Evolutionary conservation across 2,113 vertebrate species (phyloP).

Genomic region (Hypanus sabinus): DNA sequence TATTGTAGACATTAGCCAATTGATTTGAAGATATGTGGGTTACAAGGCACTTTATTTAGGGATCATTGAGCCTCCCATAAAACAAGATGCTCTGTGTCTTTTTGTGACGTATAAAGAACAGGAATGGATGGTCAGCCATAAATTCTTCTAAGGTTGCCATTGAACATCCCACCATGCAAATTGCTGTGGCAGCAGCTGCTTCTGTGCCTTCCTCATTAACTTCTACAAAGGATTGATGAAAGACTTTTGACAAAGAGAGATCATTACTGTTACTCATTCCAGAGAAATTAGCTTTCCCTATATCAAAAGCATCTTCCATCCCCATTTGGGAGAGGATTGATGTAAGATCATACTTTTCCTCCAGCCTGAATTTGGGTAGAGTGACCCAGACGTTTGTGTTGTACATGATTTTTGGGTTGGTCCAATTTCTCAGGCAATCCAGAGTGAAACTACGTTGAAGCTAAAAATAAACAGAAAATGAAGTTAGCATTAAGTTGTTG

Average conservation of each 20-base stretch:
- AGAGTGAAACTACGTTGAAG: constrained; percentile 64
- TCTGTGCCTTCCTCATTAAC: constrained; percentile 79
- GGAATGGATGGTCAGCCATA: constrained; percentile 75
- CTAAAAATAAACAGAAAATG: constrained; percentile 48
- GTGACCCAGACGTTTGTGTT: constrained; percentile 53
- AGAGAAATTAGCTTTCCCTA: constrained; percentile 64
- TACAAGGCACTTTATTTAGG: neutral
- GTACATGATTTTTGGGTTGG: constrained; percentile 55
- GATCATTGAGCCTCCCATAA: too few relatives aligned
- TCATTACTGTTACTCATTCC: constrained; percentile 69
- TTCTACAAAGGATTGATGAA: constrained; percentile 62
- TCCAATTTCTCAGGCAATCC: constrained; percentile 69
- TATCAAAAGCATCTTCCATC: constrained; percentile 65
- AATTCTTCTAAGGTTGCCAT: constrained; percentile 60
- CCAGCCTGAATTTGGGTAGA: constrained; percentile 69
- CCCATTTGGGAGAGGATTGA: constrained; percentile 61
- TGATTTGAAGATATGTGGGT: neutral
- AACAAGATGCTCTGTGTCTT: too few relatives aligned
- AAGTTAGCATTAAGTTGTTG: too few relatives aligned
- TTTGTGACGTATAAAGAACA: constrained; percentile 56
- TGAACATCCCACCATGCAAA: constrained; percentile 51
- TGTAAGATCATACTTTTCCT: constrained; percentile 66
- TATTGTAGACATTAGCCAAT: neutral
- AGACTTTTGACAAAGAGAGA: constrained; percentile 72
- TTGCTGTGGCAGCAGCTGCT: constrained; percentile 77